Base-by-base conservation (phyloP, 2,888 invertebrate genomes). In the Autographa gamma region DNA sequence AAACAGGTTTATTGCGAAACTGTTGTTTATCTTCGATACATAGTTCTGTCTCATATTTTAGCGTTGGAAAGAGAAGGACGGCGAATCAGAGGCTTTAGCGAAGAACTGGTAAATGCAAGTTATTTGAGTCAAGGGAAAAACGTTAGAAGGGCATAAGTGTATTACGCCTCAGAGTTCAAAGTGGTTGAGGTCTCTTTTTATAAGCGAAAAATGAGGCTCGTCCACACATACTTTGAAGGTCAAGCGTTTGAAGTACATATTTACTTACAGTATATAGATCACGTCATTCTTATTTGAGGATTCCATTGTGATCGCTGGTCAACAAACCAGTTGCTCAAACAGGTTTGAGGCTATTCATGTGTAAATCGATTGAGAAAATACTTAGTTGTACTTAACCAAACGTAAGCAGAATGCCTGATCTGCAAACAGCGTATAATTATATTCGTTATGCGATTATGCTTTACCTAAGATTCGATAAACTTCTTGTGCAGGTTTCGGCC, bases 81-180 rank as follows among this genome's bases (percentile, higher is more conserved):
- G 63, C 31, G 19, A 13, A 77, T 69, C 70, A 67, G 63, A 82
- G 79, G 74, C 80, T 82, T 69, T n/a, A 66, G 64, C 61, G 48
- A 65, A 77, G 69, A 63, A 61, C 68, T 43, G 65, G 79, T 81
- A 73, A 68, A 66, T 69, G 63, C 54, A 71, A 79, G 73, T 60
- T 82, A 82, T 82, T 74, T 68, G 60, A 83, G 83, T 84, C 83
- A 83, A 82, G 83, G 83, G 74, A 80, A 83, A 62, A 71, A 63
- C 65, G 66, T 81, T 75, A 59, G 74, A 76, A 84, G 78, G 80
- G 76, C 74, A 72, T 48, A n/a, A 60, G 31, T 59, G 63, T 52
- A 59, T 64, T 73, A 71, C 61, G 34, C 63, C 60, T 60, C 59
- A 38, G 67, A 11, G 70, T 77, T 68, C 43, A 58, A 63, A 80